Conservation (phyloP, 2,113 vertebrate species). For the Microtus oregoni region DNA sequence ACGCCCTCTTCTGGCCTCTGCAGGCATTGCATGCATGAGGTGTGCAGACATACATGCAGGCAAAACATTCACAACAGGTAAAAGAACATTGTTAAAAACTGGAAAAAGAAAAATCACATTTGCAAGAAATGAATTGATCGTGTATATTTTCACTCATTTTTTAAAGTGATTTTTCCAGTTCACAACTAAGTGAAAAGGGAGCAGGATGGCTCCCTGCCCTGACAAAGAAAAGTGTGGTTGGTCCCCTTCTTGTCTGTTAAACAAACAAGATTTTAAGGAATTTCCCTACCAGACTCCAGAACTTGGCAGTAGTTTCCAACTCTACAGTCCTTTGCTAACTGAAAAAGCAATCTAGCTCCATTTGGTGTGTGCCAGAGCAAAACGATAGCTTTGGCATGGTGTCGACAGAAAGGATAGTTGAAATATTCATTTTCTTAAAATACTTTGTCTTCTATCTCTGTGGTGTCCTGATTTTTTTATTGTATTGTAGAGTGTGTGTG, state of each 20-base stretch:
- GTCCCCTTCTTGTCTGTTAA: neutral
- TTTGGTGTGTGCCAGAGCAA: neutral
- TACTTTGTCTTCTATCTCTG: neutral
- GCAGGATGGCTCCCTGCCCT: neutral
- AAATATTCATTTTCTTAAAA: conserved; percentile 34
- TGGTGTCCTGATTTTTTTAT: neutral
- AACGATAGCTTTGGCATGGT: neutral
- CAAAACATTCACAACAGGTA: neutral
- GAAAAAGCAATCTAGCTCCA: neutral
- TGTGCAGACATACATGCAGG: neutral
- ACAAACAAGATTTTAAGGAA: neutral
- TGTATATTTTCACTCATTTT: conserved; percentile 18
- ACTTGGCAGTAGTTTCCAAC: conserved; percentile 5
- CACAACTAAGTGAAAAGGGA: neutral
- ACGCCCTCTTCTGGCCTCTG: neutral
- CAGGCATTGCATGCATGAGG: neutral
- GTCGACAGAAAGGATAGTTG: neutral
- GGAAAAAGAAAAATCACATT: neutral
- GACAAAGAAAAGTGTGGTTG: neutral
- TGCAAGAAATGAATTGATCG: conserved; percentile 34
- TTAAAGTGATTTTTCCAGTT: conserved; percentile 8
- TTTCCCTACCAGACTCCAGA: conserved; percentile 1
- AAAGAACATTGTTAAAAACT: neutral
- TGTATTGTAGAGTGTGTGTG: neutral
- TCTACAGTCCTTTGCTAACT: neutral